Evolutionary conservation across 2,888 invertebrate genomes (phyloP), one percentile per base, ranked within the genome.

Genomic region (Cephalotes varians): DNA sequence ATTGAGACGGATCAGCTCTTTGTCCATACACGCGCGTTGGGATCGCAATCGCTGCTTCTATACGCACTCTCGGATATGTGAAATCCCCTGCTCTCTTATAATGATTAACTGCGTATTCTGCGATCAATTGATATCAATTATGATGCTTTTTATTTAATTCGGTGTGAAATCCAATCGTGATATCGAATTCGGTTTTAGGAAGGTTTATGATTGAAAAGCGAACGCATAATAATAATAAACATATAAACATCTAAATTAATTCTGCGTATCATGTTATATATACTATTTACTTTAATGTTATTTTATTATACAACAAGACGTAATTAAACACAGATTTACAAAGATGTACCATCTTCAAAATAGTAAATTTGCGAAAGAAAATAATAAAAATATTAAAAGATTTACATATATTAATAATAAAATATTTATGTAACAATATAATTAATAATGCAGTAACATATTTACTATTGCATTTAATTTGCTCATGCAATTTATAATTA

Each of bases 1-100:
- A 34, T 28, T 65, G 58, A 69, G 77, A 79, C 73, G 82, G 74
- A 80, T 71, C 69, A 47, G 64, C 71, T 82, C 77, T 87, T 87
- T 87, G 82, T 86, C 49, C 58, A 62, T 65, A 54, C 77, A 65
- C 71, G 64, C 65, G 72, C 64, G 56, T 71, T 81, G 81, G 34
- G 28, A 28, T 58, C 51, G 44, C 58, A 73, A 67, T 77, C 34
- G 28, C 62, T 62, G 69, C 34, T 51, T 64, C 65, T 28, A 54
- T 62, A 74, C 12, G 31, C 5, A 47, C 31, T 79, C 56, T 47
- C 31, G 44, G 9, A 51, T 51, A 62, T 76, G 67, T 10, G 73
- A 73, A 81, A 67, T 82, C 76, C 69, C 47, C 62, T 80, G 73
- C 51, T 37, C 54, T 25, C 49, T 77, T 54, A 31, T 49, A 64